Conservation (phyloP, 2,888 invertebrate genomes). For the Formica aserva region DNA sequence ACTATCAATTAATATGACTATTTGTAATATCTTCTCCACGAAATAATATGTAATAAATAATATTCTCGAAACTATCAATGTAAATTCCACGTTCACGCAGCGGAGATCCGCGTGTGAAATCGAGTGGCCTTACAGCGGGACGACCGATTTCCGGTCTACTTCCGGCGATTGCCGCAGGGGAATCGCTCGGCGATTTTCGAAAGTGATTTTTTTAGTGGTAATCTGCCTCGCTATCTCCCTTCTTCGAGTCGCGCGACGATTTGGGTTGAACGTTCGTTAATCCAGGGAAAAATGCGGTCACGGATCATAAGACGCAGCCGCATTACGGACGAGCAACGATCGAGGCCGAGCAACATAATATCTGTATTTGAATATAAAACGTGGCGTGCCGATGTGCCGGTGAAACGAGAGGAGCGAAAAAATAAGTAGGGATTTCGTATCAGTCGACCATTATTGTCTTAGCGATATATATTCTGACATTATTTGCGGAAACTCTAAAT, state of each 20-base stretch:
- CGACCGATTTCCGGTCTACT: slow-evolving; percentile 72
- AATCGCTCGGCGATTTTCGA: slow-evolving; percentile 55
- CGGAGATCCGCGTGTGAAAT: slow-evolving; percentile 61
- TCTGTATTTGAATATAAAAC: slow-evolving; percentile 72
- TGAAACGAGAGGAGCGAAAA: slow-evolving; percentile 39
- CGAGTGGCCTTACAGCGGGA: slow-evolving; percentile 39
- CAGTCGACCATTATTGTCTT: slow-evolving; percentile 17
- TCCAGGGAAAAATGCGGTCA: slow-evolving; percentile 76
- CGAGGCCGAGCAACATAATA: slow-evolving; percentile 74
- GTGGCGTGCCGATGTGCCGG: slow-evolving; percentile 41
- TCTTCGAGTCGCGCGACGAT: slow-evolving; percentile 54
- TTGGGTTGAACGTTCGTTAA: slow-evolving; percentile 69
- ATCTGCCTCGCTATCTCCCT: slow-evolving; percentile 10
- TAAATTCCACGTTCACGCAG: slow-evolving; percentile 29
- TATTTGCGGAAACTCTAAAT: slow-evolving; percentile 10
- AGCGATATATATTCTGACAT: background rate
- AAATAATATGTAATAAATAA: background rate
- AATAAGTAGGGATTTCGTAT: slow-evolving; percentile 21
- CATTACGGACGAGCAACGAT: slow-evolving; percentile 77
- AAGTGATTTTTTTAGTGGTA: slow-evolving; percentile 59
- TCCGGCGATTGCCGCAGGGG: slow-evolving; percentile 54
- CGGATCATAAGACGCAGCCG: slow-evolving; percentile 74
- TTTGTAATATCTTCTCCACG: background rate
- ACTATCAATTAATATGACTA: background rate
- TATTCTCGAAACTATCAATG: slow-evolving; percentile 13